Evolutionary conservation across 2,113 vertebrate genomes (phyloP).

Genomic region (Odocoileus virginianus): DNA sequence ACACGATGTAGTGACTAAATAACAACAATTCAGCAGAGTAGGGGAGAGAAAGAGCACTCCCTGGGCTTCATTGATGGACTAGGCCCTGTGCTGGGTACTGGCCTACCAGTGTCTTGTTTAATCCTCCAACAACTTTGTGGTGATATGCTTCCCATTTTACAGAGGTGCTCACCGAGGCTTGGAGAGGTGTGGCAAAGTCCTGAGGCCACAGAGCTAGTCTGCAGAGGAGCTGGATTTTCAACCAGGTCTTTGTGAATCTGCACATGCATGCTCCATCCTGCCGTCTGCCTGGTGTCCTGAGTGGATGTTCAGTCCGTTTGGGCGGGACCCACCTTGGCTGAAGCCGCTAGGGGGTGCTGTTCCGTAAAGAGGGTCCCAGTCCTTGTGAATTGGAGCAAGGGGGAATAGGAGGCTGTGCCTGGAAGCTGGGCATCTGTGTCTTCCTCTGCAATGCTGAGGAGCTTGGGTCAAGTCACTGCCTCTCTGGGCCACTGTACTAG

Average conservation of each 20-base stretch:
- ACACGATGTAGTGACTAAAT: not conserved
- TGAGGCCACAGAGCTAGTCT: not conserved
- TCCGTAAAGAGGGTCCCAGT: not conserved
- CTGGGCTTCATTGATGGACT: not conserved
- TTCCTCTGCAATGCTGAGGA: not conserved
- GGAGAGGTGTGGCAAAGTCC: not conserved
- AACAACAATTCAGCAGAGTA: not conserved
- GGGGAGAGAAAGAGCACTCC: not conserved
- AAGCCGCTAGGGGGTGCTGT: not conserved
- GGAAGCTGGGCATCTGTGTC: not conserved
- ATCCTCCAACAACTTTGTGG: not conserved
- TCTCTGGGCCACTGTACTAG: not conserved
- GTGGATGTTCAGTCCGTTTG: not conserved
- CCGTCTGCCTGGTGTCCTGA: not conserved
- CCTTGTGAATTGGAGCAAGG: not conserved
- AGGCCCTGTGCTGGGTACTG: not conserved
- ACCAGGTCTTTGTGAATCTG: not conserved
- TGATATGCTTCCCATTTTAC: not conserved
- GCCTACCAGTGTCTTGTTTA: not conserved
- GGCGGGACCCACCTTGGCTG: no score
- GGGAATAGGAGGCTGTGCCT: not conserved
- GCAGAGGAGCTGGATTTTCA: not conserved
- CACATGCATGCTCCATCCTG: not conserved
- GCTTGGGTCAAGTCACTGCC: not conserved
- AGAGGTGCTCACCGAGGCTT: not conserved